Percentiles rank a stretch among this genome's conserved stretches.
Evolutionary conservation across 2,113 vertebrate genomes (phyloP).

Genomic region (Erythrocercus mccallii): DNA sequence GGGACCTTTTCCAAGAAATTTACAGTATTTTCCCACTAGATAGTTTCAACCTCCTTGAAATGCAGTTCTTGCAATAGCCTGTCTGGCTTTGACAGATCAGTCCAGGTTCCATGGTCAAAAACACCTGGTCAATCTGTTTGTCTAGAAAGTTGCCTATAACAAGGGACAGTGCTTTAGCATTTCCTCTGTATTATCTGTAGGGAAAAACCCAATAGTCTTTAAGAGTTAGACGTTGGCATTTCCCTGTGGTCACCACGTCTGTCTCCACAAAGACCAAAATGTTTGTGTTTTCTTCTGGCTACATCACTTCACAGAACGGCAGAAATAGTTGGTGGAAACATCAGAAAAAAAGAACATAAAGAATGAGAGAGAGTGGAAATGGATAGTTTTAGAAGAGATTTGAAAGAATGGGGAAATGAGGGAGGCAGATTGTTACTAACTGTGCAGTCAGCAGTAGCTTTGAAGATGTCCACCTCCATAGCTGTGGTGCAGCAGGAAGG

Average conservation of each 20-base stretch:
- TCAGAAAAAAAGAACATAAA: neutral
- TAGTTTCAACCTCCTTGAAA: neutral
- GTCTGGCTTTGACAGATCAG: neutral
- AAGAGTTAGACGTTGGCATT: neutral
- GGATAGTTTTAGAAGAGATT: neutral
- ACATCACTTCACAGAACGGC: neutral
- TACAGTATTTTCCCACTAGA: neutral
- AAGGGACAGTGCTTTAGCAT: neutral
- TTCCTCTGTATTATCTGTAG: neutral
- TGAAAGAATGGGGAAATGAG: neutral
- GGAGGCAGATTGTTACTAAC: neutral
- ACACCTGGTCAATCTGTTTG: neutral
- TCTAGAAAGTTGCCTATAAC: neutral
- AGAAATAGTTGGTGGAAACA: neutral
- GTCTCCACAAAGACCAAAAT: neutral
- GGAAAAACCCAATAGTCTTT: neutral
- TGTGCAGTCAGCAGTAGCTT: neutral
- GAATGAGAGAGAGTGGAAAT: neutral
- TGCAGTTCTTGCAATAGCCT: neutral
- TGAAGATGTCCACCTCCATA: neutral
- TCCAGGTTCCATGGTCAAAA: neutral
- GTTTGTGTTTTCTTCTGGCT: neutral
- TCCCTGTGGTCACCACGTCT: neutral
- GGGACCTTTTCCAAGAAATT: neutral
- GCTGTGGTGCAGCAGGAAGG: neutral